Evolutionary conservation across 2,888 invertebrate species (phyloP), one percentile per base, ranked within the genome.

Genomic region (Malthinus flaveolus): DNA sequence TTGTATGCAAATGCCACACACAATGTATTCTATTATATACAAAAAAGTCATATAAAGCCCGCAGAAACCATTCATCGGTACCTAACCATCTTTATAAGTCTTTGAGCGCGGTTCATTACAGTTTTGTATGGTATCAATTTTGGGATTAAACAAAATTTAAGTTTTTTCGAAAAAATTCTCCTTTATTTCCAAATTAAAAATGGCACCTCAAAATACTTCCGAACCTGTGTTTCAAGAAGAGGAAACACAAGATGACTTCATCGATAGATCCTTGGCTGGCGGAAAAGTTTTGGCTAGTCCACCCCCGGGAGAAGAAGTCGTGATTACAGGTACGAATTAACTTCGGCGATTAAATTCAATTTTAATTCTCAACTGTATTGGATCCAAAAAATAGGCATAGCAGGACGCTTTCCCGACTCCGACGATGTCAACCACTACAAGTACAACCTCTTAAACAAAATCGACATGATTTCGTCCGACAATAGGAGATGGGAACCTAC

Each of bases 391-490:
- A 11, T 23, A 67, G 69, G 69, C 1, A 79, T 88, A 8, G 81
- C 90, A 0, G 90, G 90, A 0, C 81, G 87, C 71, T 90, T 90
- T 75, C 94, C 95, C 0, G 87, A 91, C 68, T 90, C 90, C 0
- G 85, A 87, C 62, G 88, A 88, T 66, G 84, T 93, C 53, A 78
- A 83, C 47, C 86, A 91, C 65, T 86, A 93, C 42, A 80, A 84
- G 71, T 80, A 87, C 50, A 88, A 88, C 69, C 81, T 94, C 10
- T 85, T 88, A 68, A 87, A 88, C 72, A 90, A 90, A 76, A 85
- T 90, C 65, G 94, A 96, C 72, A 85, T 95, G 82, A 86, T 95
- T 56, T 91, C 92, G 50, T 90, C 87, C 15, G 91, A 91, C 71
- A 85, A 86, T 62, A 83, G 88, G 36, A 83, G 93, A 65, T 95